Conservation (phyloP, 2,797 vertebrate species). For the Heterohyrax brucei region DNA sequence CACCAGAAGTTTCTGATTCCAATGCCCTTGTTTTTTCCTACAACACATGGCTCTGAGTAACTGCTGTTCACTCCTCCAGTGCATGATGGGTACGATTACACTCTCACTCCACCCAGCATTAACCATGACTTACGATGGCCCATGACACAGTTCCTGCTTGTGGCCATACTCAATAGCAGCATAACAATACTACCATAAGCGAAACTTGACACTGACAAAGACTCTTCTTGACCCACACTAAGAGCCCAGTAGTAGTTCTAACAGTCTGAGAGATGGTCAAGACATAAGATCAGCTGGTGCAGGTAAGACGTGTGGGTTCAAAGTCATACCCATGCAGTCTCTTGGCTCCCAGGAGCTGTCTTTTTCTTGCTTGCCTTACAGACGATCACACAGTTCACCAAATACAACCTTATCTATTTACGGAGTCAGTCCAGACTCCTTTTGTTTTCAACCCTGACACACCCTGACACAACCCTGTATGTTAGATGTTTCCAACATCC, state of each 20-base stretch:
- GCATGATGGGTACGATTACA: neutral
- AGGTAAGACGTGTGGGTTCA: neutral
- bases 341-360: neutral
- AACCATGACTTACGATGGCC: neutral
- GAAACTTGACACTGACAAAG: neutral
- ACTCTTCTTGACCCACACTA: accelerated
- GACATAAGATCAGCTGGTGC: neutral
- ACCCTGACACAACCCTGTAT: neutral
- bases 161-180: neutral
- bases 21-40: neutral
- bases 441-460: constrained; percentile 67
- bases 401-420: neutral
- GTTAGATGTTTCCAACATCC: constrained; percentile 55
- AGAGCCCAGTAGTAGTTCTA: neutral
- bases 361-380: neutral
- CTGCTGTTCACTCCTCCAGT: neutral
- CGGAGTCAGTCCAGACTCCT: constrained; percentile 55
- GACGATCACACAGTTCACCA: neutral
- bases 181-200: neutral
- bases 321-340: neutral
- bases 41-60: neutral
- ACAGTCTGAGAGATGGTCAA: neutral
- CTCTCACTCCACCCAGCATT: neutral
- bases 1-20: neutral
- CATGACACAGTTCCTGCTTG: neutral